phyloP scores from a whole-genome alignment of 2,797 vertebrate genomes.

The Xyrichtys novacula region DNA sequence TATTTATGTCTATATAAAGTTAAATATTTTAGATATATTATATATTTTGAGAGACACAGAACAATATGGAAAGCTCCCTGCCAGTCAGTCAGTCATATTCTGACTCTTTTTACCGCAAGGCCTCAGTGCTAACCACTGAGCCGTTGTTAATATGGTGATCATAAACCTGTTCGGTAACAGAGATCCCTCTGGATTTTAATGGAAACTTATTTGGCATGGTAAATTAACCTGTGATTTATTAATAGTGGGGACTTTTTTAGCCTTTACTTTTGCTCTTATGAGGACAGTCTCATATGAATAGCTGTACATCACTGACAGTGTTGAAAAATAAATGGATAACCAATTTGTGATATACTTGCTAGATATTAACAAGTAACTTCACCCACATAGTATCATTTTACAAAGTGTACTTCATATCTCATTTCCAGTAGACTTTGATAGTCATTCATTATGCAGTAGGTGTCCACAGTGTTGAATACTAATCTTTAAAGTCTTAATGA shows the following conservation, averaged over 20 bases:
- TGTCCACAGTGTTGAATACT: no score
- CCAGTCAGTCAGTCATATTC: constrained; percentile 8
- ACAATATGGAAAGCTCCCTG: background rate
- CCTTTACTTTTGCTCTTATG: background rate
- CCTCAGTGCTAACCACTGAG: background rate
- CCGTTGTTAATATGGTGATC: constrained; percentile 18
- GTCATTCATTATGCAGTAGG: no score
- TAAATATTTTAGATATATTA: background rate
- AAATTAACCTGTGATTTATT: no score
- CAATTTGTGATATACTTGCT: background rate
- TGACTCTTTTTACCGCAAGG: background rate
- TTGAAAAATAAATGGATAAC: background rate
- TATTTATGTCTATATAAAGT: no score
- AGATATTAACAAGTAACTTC: background rate
- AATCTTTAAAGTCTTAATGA: background rate
- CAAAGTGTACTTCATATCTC: background rate
- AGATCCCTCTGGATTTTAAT: no score
- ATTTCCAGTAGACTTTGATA: background rate
- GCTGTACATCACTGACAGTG: background rate
- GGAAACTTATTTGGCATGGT: no score
- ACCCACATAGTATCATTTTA: background rate
- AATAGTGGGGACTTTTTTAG: background rate
- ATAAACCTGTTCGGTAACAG: constrained; percentile 19
- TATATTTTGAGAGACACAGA: background rate
- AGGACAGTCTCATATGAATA: background rate